Evolutionary conservation across 2,113 vertebrate genomes (phyloP).

Genomic region (Circaetus cinerascens): DNA sequence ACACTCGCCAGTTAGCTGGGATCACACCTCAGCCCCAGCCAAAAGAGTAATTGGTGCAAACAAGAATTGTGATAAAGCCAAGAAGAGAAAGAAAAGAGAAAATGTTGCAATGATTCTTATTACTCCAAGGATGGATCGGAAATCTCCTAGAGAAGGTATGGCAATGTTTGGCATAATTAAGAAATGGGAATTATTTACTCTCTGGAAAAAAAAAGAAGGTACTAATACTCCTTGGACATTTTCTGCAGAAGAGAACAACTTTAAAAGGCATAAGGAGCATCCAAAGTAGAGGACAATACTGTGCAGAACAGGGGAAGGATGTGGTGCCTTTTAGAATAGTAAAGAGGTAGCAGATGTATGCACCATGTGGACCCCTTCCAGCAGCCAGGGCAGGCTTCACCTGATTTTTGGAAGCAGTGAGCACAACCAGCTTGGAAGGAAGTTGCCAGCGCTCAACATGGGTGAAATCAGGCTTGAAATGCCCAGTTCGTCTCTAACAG

Average conservation of each 20-base stretch:
- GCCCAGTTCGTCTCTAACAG: neutral
- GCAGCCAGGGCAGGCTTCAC: neutral
- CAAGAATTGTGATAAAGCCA: neutral
- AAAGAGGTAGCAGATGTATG: neutral
- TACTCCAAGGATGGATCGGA: neutral
- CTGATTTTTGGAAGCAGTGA: neutral
- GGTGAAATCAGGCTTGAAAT: neutral
- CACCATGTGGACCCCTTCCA: neutral
- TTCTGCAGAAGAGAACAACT: neutral
- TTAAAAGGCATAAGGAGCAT: neutral
- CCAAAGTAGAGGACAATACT: neutral
- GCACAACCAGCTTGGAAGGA: neutral
- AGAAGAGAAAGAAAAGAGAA: slow-evolving; percentile 1
- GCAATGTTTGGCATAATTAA: neutral
- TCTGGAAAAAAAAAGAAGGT: rapidly evolving
- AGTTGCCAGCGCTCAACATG: neutral
- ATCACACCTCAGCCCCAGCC: neutral
- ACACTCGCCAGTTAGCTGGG: neutral
- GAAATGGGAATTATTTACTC: neutral
- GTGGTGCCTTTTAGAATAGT: neutral
- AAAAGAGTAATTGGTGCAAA: slow-evolving; percentile 7
- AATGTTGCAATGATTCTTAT: neutral
- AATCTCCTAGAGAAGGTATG: neutral
- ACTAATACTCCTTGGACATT: neutral
- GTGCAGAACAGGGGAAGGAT: neutral